phyloP scores from a whole-genome alignment of 2,888 invertebrate species.

The Melinopterus prodromus region DNA sequence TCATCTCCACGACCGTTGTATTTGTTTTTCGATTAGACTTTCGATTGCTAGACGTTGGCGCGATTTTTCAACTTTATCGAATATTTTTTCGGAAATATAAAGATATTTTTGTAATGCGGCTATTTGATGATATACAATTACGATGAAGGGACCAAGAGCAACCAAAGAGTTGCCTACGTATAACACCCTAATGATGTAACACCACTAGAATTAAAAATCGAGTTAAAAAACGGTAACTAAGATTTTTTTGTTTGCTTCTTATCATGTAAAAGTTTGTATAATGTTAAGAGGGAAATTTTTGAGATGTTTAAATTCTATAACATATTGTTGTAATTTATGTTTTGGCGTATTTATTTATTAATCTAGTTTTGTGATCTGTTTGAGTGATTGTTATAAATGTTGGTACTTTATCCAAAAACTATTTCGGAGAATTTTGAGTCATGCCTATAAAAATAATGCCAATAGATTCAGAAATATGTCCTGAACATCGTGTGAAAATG shows the following conservation, averaged over 20 bases:
- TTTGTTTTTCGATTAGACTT: not conserved
- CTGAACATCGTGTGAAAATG: too few relatives aligned
- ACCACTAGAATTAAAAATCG: not conserved
- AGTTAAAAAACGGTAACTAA: not conserved
- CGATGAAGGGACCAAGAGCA: not conserved
- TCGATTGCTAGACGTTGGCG: not conserved
- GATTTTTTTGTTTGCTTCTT: not conserved
- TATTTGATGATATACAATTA: not conserved
- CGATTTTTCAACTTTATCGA: not conserved
- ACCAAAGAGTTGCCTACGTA: not conserved
- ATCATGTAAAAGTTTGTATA: not conserved
- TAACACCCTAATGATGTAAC: not conserved
- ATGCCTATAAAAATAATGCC: too few relatives aligned
- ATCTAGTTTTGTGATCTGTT: too few relatives aligned
- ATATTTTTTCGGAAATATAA: not conserved
- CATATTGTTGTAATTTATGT: not conserved
- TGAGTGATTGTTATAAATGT: too few relatives aligned
- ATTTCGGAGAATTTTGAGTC: too few relatives aligned
- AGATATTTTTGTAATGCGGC: not conserved
- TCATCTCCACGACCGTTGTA: slow-evolving; percentile 26
- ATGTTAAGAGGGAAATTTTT: not conserved
- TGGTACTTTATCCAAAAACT: too few relatives aligned
- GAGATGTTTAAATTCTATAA: not conserved
- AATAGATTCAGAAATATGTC: too few relatives aligned
- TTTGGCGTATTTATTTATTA: too few relatives aligned